Percentiles rank a stretch among this genome's conserved stretches.
Conservation (phyloP, 2,888 invertebrate genomes). For the Eupithecia inturbata region DNA sequence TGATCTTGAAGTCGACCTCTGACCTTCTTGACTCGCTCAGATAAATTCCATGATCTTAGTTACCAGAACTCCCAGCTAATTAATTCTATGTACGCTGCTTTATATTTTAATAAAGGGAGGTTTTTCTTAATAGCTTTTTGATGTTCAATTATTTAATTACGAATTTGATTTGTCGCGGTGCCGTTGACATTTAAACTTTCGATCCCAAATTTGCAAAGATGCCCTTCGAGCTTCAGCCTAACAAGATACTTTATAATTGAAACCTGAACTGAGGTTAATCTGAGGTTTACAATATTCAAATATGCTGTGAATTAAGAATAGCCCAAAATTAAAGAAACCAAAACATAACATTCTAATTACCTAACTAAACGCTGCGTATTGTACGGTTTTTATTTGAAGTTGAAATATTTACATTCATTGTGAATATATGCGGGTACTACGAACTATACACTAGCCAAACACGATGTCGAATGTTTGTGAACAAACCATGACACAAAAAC, state of each 20-base stretch:
- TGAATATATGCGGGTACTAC: too few relatives aligned
- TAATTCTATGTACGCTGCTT: not conserved
- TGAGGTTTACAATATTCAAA: not conserved
- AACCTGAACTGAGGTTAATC: not conserved
- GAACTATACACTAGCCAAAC: too few relatives aligned
- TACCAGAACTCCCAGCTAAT: not conserved
- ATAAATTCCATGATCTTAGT: not conserved
- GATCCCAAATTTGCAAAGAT: not conserved
- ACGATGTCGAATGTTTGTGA: too few relatives aligned
- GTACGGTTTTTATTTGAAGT: not conserved
- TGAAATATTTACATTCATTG: not conserved
- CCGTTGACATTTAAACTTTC: constrained; percentile 1
- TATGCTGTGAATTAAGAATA: not conserved
- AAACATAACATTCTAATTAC: not conserved
- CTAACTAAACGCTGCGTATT: not conserved
- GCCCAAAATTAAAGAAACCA: not conserved
- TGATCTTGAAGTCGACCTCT: not conserved
- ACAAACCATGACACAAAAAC: too few relatives aligned
- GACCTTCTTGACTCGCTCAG: not conserved
- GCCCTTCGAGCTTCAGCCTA: not conserved
- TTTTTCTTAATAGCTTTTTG: not conserved
- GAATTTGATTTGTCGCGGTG: not conserved
- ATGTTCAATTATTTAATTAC: not conserved
- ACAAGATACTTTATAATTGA: not conserved
- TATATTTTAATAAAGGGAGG: not conserved